Percentiles rank a stretch among this genome's conserved stretches.
These are phyloP conservation scores for Lethenteron reissneri DNA, from an alignment of 2,113 vertebrate species.

Conservation along the genomic window DNA sequence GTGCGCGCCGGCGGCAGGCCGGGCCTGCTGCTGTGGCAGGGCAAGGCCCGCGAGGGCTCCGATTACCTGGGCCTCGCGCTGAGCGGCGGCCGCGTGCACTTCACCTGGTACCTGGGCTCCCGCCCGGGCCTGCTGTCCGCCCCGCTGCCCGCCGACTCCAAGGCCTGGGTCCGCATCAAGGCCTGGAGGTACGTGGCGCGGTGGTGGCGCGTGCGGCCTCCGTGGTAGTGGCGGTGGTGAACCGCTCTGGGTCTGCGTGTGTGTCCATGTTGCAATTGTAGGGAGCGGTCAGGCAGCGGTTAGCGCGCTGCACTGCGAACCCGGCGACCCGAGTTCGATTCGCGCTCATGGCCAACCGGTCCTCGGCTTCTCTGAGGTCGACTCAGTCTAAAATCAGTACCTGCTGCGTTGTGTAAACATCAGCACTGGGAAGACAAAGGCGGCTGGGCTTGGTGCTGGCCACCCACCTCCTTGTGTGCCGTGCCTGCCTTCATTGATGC, in stretches of 20 bases:
- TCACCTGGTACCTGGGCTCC: slow-evolving; percentile 77
- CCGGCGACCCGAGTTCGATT: too few relatives aligned
- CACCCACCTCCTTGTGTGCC: background rate
- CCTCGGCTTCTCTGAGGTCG: too few relatives aligned
- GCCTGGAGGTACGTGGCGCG: slow-evolving; percentile 40
- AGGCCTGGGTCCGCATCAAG: slow-evolving; percentile 63
- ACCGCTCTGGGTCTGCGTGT: too few relatives aligned
- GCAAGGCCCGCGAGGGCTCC: slow-evolving; percentile 53
- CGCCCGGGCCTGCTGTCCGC: slow-evolving; percentile 58
- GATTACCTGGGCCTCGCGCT: slow-evolving; percentile 79
- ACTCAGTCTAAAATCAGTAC: too few relatives aligned
- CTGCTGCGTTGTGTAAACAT: background rate
- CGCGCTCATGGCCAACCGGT: too few relatives aligned
- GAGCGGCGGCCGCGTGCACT: slow-evolving; percentile 58
- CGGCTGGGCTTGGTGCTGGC: background rate
- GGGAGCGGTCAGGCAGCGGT: too few relatives aligned
- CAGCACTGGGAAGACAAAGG: background rate
- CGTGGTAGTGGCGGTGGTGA: too few relatives aligned
- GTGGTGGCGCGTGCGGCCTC: too few relatives aligned
- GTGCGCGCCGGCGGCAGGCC: slow-evolving; percentile 76
- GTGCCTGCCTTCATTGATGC: background rate
- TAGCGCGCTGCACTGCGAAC: too few relatives aligned
- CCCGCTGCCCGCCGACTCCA: slow-evolving; percentile 53
- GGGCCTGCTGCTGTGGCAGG: slow-evolving; percentile 80
- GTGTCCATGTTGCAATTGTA: too few relatives aligned